A percentile compares a stretch with the other conserved stretches of the same genome.
Conservation (phyloP, 1,140 invertebrate species). For the Drosophila repletoides region DNA sequence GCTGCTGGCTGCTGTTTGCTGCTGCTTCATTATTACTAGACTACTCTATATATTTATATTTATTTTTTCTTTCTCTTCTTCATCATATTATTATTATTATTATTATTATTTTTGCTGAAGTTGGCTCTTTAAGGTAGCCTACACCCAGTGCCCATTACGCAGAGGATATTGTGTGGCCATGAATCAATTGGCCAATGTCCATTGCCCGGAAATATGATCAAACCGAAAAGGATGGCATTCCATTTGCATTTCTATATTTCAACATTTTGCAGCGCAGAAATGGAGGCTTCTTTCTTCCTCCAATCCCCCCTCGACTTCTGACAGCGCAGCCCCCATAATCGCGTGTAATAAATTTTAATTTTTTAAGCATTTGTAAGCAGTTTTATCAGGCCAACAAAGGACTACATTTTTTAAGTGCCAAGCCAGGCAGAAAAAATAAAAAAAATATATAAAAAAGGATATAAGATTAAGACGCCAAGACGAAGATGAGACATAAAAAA, state of each 20-base stretch:
- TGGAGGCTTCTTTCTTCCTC: neutral
- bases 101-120: constrained; percentile 75
- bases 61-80: constrained; percentile 37
- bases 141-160: constrained; percentile 61
- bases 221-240: constrained; percentile 65
- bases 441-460: constrained; percentile 80
- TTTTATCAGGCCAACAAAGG: constrained; percentile 78
- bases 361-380: constrained; percentile 81
- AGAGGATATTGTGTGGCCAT: constrained; percentile 76
- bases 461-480: constrained; percentile 73
- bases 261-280: neutral
- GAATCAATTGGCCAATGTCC: constrained; percentile 77
- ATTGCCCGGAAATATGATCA: constrained; percentile 73
- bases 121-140: constrained; percentile 67
- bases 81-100: constrained; percentile 13
- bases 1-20: too few relatives aligned
- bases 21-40: constrained; percentile 73
- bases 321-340: constrained; percentile 65
- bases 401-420: constrained; percentile 71
- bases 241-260: constrained; percentile 55
- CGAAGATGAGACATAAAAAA: constrained; percentile 68
- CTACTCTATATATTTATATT: constrained; percentile 77
- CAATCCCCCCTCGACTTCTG: neutral
- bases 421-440: constrained; percentile 73
- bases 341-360: constrained; percentile 81